Evolutionary conservation across 2,797 vertebrate genomes (phyloP), one percentile per base, ranked within the genome.

Genomic region (Dendrocincla fuliginosa): DNA sequence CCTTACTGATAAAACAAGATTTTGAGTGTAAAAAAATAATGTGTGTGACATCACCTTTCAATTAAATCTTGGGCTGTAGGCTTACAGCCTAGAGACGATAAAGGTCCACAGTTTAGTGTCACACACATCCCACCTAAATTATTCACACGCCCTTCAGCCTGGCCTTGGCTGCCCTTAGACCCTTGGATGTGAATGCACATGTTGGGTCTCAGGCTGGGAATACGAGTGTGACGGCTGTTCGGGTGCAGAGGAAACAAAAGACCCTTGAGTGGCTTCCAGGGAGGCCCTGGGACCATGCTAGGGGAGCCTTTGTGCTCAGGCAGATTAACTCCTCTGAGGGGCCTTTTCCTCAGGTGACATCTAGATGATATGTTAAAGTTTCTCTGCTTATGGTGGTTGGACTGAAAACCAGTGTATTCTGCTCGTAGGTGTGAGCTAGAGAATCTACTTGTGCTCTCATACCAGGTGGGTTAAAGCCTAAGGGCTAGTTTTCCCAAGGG

Each of bases 131-230:
- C 70, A 87, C 75, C 78, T 79, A 33, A 91, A 42, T 59, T 50
- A 49, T 79, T 91, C 70, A 30, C 78, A 73, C 0, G 18, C 89
- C 81, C 89, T 82, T 65, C 67, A 84, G 74, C 77, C 64, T 63
- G 79, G 79, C 79, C 92, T 74, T 63, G 88, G 71, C 80, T 93
- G 87, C 78, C 84, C 91, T 42, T 33, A 8, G 82, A 50, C 67
- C 67, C 63, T 33, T 46, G 87, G 81, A 64, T 2, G n/a, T 27
- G 74, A 64, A 32, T 42, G 9, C 37, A 23, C 9, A 7, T 24
- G 50, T 56, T 57, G 84, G 63, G 42, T 78, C 70, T 69, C 50
- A 30, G 91, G 78, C 89, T 39, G 87, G 70, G 81, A 39, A 75
- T 60, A 14, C 0, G 3, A 56, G 8, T 76, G 75, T 86, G 88